phyloP scores from a whole-genome alignment of 2,113 vertebrate genomes.

The Clarias macrocephalus region DNA sequence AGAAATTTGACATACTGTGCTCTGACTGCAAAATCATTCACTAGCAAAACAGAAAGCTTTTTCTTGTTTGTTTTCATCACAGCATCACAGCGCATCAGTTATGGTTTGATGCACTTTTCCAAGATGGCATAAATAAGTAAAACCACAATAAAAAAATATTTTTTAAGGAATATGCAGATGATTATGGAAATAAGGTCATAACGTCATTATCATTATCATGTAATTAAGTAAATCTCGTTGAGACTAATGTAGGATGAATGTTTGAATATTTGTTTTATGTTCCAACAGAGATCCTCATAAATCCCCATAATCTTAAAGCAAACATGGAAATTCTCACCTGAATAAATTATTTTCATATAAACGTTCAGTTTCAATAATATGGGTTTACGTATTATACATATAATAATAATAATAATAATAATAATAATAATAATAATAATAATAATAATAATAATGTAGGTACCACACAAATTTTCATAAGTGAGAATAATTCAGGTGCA shows the following conservation, averaged over 20 bases:
- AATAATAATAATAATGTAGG: not conserved
- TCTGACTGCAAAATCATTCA: conserved; percentile 1
- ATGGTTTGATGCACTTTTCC: not conserved
- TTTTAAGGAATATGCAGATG: not conserved
- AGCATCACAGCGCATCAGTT: conserved; percentile 11
- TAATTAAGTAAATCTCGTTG: not conserved
- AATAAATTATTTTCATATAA: not conserved
- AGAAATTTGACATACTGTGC: not conserved
- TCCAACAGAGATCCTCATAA: not conserved
- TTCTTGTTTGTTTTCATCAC: not conserved
- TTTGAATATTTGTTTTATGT: not conserved
- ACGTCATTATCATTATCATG: not conserved
- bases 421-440: not conserved
- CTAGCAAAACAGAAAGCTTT: conserved; percentile 13
- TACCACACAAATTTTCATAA: not conserved
- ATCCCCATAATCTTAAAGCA: not conserved
- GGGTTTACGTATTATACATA: too few species aligned
- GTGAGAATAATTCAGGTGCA: not conserved
- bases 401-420: too few species aligned
- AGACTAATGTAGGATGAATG: not conserved
- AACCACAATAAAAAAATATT: not conserved
- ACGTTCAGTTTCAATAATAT: too few species aligned
- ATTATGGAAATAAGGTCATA: not conserved
- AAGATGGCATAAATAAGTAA: not conserved
- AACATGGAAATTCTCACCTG: not conserved